Evolutionary conservation across 2,797 vertebrate genomes (phyloP), one percentile per base, ranked within the genome.

Genomic region (Cirrhinus molitorella): DNA sequence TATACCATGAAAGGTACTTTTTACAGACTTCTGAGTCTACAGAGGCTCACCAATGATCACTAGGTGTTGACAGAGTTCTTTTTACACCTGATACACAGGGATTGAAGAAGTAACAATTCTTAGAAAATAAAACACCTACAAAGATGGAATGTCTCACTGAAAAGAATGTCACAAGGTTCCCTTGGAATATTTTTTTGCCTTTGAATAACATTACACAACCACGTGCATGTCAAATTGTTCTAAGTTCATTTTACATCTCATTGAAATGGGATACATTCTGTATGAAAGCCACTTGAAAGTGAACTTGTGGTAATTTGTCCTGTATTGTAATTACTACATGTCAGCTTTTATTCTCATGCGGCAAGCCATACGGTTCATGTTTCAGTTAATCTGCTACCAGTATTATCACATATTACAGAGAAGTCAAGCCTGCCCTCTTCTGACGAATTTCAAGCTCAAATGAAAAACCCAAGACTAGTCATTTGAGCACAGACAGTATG

Each of bases 351-450:
- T 31, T 73, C 0, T n/a, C 70, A 73, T 34, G 47, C 19, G 5
- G 14, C 14, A 53, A 34, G 17, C 5, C 17, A 11, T 31, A 63
- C 3, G 25, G 70, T 49, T 28, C 17, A 31, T 45, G 25, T 51
- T 51, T 53, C 5, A 5, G 5, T 53, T 53, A 31, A 72, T 31
- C 70, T 49, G 23, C 7, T 12, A 12, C 10, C 4, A 49, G 45
- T 21, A 31, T 51, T 72, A 19, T 31, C 23, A 70, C 43, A 71
- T 12, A 51, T 21, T 16, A n/a, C 72, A 7, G 19, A 14, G 31
- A 14, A 37, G 3, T 37, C 47, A 73, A 34, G 71, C 71, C 47
- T 53, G 51, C 21, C 51, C 51, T 74, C 71, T 73, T 51, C 49
- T 57, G 55, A 4, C n/a, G n/a, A n/a, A n/a, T n/a, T n/a, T n/a